phyloP scores from a whole-genome alignment of 2,113 vertebrate genomes.

The Cranoglanis bouderius region DNA sequence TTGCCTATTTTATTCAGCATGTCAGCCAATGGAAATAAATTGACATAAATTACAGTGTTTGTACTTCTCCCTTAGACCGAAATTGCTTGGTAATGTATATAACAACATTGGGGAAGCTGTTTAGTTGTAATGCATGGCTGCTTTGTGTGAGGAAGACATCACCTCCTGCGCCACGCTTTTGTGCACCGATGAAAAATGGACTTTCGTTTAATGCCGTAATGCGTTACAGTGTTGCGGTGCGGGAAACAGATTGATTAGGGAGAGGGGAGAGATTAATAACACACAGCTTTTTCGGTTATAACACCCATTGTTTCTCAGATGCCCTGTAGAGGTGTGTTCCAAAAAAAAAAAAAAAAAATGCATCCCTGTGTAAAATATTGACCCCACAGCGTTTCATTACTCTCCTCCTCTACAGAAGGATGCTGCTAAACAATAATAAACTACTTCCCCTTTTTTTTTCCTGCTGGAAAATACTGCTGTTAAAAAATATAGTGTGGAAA shows the following conservation, averaged over 20 bases:
- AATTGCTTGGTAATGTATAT: slow-evolving; percentile 61
- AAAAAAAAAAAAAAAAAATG: slow-evolving; percentile 73
- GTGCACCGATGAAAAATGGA: slow-evolving; percentile 74
- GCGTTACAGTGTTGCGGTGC: slow-evolving; percentile 73
- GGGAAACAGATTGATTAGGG: slow-evolving; percentile 88
- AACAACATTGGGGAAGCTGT: slow-evolving; percentile 64
- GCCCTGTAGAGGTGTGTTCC: slow-evolving; percentile 77
- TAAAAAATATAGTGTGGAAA: slow-evolving; percentile 68
- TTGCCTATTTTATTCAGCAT: slow-evolving; percentile 46
- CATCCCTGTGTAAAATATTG: slow-evolving; percentile 94
- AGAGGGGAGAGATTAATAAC: slow-evolving; percentile 85
- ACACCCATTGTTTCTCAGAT: slow-evolving; percentile 88
- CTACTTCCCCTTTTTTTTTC: slow-evolving; percentile 78
- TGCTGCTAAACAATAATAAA: slow-evolving; percentile 88
- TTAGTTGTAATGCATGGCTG: slow-evolving; percentile 63
- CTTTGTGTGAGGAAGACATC: slow-evolving; percentile 69
- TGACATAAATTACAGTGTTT: slow-evolving; percentile 56
- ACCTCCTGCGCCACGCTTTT: slow-evolving; percentile 69
- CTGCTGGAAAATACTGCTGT: slow-evolving; percentile 40
- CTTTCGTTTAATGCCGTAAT: slow-evolving; percentile 79
- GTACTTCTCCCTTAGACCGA: slow-evolving; percentile 55
- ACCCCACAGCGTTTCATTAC: slow-evolving; percentile 89
- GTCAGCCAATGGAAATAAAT: slow-evolving; percentile 53
- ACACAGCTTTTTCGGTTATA: slow-evolving; percentile 83
- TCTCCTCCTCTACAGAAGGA: slow-evolving; percentile 81